These are phyloP conservation scores for Apomyelois bistriatella DNA, from an alignment of 2,888 invertebrate genomes.

Conservation along the genomic window DNA sequence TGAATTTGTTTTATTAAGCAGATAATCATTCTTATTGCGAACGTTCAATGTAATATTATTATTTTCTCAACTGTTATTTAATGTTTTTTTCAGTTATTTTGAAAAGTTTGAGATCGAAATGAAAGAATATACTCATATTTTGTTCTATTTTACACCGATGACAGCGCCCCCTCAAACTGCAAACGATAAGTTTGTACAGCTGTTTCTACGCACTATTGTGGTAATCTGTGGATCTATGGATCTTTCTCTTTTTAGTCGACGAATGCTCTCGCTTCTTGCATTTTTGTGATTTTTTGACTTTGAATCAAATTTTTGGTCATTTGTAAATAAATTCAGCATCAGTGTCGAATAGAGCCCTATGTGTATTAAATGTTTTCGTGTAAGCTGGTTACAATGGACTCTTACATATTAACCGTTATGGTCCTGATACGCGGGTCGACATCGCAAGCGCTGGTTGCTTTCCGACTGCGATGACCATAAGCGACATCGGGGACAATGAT, in stretches of 20 bases:
- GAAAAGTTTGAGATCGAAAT: not conserved
- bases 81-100: not conserved
- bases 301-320: slow-evolving; percentile 28
- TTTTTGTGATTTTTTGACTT: slow-evolving; percentile 44
- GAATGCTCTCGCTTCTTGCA: slow-evolving; percentile 50
- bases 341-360: slow-evolving; percentile 31
- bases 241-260: slow-evolving; percentile 62
- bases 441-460: slow-evolving; percentile 63
- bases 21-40: no score
- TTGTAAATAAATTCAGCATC: slow-evolving; percentile 23
- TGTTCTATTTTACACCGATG: not conserved
- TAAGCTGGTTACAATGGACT: slow-evolving; percentile 40
- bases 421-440: slow-evolving; percentile 45
- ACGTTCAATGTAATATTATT: no score
- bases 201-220: not conserved
- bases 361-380: slow-evolving; percentile 38
- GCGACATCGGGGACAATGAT: slow-evolving; percentile 78
- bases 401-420: slow-evolving; percentile 55
- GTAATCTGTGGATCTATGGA: slow-evolving; percentile 41
- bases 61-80: not conserved
- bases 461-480: slow-evolving; percentile 69
- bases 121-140: not conserved
- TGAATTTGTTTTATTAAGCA: not conserved
- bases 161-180: not conserved
- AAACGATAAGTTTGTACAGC: not conserved